A percentile compares a stretch with the other conserved stretches of the same genome.
These are phyloP conservation scores for Acrocephalus scirpaceus DNA, from an alignment of 2,797 vertebrate genomes.

Conservation along the genomic window DNA sequence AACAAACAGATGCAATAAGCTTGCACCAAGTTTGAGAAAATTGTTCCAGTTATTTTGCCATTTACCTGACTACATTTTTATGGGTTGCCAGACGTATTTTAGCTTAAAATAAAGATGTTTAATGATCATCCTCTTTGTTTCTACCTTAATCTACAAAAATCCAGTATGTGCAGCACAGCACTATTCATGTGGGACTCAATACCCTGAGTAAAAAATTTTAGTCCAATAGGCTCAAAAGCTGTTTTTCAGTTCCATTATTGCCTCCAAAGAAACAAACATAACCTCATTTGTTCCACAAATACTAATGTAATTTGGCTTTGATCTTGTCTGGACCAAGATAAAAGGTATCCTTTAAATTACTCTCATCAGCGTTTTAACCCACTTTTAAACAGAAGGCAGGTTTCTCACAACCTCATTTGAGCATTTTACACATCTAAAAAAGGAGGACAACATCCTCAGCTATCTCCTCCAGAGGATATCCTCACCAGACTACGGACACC, in stretches of 20 bases:
- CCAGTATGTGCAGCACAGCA: not conserved
- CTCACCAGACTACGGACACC: not conserved
- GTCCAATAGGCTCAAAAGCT: not conserved
- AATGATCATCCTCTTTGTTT: not conserved
- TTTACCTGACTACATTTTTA: not conserved
- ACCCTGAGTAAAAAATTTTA: not conserved
- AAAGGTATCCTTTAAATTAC: not conserved
- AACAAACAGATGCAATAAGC: not conserved
- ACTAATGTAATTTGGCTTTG: not conserved
- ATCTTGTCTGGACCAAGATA: slow-evolving; percentile 6
- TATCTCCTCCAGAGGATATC: not conserved
- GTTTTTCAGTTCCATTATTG: not conserved
- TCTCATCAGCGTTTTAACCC: not conserved
- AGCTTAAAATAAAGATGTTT: not conserved
- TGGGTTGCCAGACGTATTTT: not conserved
- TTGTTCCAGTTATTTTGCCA: not conserved
- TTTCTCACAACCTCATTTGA: not conserved
- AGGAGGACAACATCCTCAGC: not conserved
- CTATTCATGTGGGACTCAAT: not conserved
- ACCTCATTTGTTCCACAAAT: not conserved
- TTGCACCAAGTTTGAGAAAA: not conserved
- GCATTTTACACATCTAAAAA: not conserved
- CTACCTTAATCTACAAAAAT: not conserved
- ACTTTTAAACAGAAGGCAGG: not conserved
- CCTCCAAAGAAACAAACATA: not conserved